These are phyloP conservation scores for Electrona antarctica DNA, from an alignment of 2,113 vertebrate genomes.

Conservation along the genomic window DNA sequence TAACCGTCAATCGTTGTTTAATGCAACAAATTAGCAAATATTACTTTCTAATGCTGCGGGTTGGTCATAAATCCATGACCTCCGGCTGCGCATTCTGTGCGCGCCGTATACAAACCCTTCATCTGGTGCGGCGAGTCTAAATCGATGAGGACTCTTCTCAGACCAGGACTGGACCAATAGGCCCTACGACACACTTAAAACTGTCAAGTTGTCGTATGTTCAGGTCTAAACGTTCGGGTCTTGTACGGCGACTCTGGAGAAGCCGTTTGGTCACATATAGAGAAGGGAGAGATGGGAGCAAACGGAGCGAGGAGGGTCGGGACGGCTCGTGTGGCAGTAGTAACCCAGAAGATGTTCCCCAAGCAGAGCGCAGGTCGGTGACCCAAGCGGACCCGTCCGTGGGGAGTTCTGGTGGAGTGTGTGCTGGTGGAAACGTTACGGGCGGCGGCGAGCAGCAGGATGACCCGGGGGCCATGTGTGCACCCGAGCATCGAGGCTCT, in stretches of 20 bases:
- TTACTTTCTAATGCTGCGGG: slow-evolving; percentile 73
- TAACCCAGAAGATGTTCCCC: slow-evolving; percentile 73
- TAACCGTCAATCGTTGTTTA: slow-evolving; percentile 50
- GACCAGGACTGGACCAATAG: slow-evolving; percentile 68
- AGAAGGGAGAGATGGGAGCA: slow-evolving; percentile 80
- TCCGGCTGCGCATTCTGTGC: slow-evolving; percentile 73
- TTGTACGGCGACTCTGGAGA: slow-evolving; percentile 97
- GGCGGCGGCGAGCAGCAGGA: slow-evolving; percentile 69
- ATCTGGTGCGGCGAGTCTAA: slow-evolving; percentile 67
- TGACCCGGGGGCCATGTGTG: slow-evolving; percentile 71
- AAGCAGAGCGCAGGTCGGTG: slow-evolving; percentile 64
- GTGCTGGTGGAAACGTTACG: slow-evolving; percentile 62
- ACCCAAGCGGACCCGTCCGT: slow-evolving; percentile 54
- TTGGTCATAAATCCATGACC: slow-evolving; percentile 58
- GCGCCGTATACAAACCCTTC: slow-evolving; percentile 66
- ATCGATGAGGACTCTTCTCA: slow-evolving; percentile 71
- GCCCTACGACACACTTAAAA: slow-evolving; percentile 68
- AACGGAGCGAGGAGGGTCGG: slow-evolving; percentile 71
- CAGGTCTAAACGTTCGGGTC: slow-evolving; percentile 95
- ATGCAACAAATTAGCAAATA: slow-evolving; percentile 51
- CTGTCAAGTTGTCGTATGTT: slow-evolving; percentile 90
- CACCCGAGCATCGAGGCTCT: slow-evolving; percentile 63
- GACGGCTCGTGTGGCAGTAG: slow-evolving; percentile 64
- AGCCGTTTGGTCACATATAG: slow-evolving; percentile 89
- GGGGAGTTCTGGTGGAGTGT: slow-evolving; percentile 35